These are phyloP conservation scores for Maniola jurtina DNA, from an alignment of 1,140 invertebrate genomes.

Conservation along the genomic window DNA sequence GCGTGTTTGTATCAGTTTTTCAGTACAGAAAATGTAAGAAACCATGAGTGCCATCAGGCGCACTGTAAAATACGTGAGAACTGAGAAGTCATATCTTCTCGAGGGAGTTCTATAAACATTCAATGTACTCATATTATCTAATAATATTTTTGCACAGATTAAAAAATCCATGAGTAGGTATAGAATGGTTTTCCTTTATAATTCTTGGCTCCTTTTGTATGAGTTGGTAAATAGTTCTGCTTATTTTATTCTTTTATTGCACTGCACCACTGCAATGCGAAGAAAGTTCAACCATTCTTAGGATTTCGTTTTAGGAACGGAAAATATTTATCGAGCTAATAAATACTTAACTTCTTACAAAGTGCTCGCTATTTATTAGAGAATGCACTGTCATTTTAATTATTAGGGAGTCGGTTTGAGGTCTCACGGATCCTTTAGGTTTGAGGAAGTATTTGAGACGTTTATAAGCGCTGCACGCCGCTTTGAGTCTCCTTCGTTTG, in stretches of 20 bases:
- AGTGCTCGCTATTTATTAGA: neutral
- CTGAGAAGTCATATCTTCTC: too few relatives aligned
- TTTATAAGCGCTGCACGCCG: too few relatives aligned
- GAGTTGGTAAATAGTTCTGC: conserved; percentile 32
- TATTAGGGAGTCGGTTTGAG: too few relatives aligned
- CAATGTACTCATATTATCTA: conserved; percentile 28
- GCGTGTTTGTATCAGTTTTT: too few relatives aligned
- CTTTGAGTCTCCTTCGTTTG: too few relatives aligned
- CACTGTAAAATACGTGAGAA: too few relatives aligned
- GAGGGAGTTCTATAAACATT: too few relatives aligned
- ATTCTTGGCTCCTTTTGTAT: conserved; percentile 33
- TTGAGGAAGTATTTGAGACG: too few relatives aligned
- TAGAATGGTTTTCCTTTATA: conserved; percentile 37
- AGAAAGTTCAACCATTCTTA: conserved; percentile 6
- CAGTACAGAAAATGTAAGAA: too few relatives aligned
- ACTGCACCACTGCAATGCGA: conserved; percentile 14
- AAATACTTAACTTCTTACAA: neutral
- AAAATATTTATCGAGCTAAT: neutral
- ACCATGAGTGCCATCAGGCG: too few relatives aligned
- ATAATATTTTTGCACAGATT: conserved; percentile 46
- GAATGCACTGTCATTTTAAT: too few relatives aligned
- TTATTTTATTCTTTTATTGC: conserved; percentile 21
- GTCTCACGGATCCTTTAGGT: too few relatives aligned
- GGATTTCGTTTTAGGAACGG: neutral
- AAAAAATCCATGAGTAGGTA: conserved; percentile 27